phyloP scores from a whole-genome alignment of 2,113 vertebrate species.

The Brevimyrus niger region DNA sequence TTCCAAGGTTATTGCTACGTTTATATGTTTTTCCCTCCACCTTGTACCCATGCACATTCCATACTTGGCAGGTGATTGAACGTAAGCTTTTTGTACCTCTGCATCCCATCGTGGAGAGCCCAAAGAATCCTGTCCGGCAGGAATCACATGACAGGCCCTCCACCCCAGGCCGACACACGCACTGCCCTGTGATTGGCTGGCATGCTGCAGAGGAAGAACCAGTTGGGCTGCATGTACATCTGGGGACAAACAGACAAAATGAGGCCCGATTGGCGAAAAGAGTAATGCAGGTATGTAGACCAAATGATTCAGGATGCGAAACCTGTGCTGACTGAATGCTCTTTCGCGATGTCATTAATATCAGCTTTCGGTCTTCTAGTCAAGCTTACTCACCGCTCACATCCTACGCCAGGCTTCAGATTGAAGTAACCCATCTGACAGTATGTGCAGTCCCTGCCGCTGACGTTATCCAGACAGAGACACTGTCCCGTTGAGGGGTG shows the following conservation, averaged over 20 bases:
- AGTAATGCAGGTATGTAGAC: background rate
- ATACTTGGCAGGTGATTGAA: background rate
- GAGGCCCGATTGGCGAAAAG: background rate
- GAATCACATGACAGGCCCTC: slow-evolving; percentile 63
- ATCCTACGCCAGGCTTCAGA: slow-evolving; percentile 64
- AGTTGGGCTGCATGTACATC: slow-evolving; percentile 72
- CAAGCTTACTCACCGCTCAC: slow-evolving; percentile 61
- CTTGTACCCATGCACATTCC: background rate
- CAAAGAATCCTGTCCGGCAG: slow-evolving; percentile 75
- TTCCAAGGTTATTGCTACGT: background rate
- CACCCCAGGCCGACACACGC: slow-evolving; percentile 70
- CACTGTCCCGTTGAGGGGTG: slow-evolving; percentile 69
- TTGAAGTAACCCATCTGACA: slow-evolving; percentile 73
- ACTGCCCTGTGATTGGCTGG: slow-evolving; percentile 72
- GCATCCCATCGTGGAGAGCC: slow-evolving; percentile 82
- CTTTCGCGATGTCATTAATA: background rate
- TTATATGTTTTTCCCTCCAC: background rate
- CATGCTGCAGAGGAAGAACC: slow-evolving; percentile 66
- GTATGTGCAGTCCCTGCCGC: slow-evolving; percentile 61
- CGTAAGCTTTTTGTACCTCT: slow-evolving; percentile 57
- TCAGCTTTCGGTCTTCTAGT: too few relatives aligned
- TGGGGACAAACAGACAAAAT: slow-evolving; percentile 30
- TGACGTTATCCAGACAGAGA: slow-evolving; percentile 69
- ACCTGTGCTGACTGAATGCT: background rate
- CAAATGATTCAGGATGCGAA: background rate